These are phyloP conservation scores for Perccottus glenii DNA, from an alignment of 2,113 vertebrate genomes.

Conservation along the genomic window DNA sequence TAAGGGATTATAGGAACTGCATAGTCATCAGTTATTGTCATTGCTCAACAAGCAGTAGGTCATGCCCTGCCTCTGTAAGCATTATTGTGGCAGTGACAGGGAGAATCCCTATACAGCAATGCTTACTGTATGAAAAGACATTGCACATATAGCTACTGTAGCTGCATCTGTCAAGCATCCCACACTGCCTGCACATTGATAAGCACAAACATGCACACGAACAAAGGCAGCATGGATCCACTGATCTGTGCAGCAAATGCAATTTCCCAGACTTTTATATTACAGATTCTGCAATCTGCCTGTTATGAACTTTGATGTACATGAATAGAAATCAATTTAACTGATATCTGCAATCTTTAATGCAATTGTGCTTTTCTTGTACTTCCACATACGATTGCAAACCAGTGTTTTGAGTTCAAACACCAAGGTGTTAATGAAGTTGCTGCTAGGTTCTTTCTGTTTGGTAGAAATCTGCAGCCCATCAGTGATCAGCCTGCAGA, in stretches of 20 bases:
- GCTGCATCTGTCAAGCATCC: slow-evolving; percentile 43
- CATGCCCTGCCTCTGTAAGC: slow-evolving; percentile 70
- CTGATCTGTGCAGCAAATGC: neutral
- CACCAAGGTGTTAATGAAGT: slow-evolving; percentile 13
- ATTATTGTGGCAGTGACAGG: slow-evolving; percentile 53
- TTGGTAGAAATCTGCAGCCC: slow-evolving; percentile 37
- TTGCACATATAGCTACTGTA: slow-evolving; percentile 12
- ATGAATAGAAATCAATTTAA: too few relatives aligned
- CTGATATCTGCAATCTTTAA: neutral
- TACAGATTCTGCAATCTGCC: neutral
- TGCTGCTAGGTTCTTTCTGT: slow-evolving; percentile 1
- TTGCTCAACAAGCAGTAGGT: slow-evolving; percentile 66
- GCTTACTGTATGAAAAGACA: slow-evolving; percentile 36
- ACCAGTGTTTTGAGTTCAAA: slow-evolving; percentile 3
- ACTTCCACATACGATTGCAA: neutral
- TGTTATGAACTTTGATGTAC: too few relatives aligned
- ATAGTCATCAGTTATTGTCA: slow-evolving; percentile 73
- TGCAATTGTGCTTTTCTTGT: neutral
- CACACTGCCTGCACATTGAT: slow-evolving; percentile 22
- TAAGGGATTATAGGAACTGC: slow-evolving; percentile 50
- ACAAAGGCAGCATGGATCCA: neutral
- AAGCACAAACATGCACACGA: slow-evolving; percentile 16
- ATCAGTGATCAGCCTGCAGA: slow-evolving; percentile 19
- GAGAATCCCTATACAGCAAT: slow-evolving; percentile 47
- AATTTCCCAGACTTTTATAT: neutral